A percentile compares a stretch with the other conserved stretches of the same genome.
Conservation (phyloP, 1,140 invertebrate genomes). For the Drosophila teissieri region DNA sequence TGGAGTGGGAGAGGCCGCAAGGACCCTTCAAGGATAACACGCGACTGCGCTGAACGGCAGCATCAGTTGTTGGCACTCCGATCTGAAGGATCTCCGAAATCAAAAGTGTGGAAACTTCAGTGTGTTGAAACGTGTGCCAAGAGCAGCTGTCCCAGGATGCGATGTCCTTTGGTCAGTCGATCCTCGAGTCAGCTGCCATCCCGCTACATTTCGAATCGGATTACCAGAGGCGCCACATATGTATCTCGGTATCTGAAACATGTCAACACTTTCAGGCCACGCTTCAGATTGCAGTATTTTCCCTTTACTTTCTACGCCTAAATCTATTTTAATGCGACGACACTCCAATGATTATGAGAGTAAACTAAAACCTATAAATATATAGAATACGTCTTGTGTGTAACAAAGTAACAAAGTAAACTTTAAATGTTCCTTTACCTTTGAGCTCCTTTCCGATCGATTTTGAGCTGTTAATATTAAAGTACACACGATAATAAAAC, state of each 20-base stretch:
- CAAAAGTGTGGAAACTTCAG: slow-evolving; percentile 78
- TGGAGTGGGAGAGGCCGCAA: slow-evolving; percentile 4
- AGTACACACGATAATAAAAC: not conserved
- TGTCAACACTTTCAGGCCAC: slow-evolving; percentile 8
- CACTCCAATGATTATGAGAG: not conserved
- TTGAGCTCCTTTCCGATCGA: not conserved
- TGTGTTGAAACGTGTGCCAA: slow-evolving; percentile 66
- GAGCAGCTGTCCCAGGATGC: slow-evolving; percentile 32
- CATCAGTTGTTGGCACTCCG: slow-evolving; percentile 56
- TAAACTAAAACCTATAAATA: not conserved
- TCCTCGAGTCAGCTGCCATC: slow-evolving; percentile 35
- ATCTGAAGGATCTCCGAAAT: slow-evolving; percentile 56
- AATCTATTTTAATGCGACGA: slow-evolving; percentile 46
- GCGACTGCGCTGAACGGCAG: slow-evolving; percentile 51
- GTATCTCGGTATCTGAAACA: not conserved
- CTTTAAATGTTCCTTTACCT: not conserved
- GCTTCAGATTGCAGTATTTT: slow-evolving; percentile 62
- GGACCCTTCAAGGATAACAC: slow-evolving; percentile 65
- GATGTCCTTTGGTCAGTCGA: slow-evolving; percentile 32
- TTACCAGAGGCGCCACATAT: slow-evolving; percentile 39
- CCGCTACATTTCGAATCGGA: slow-evolving; percentile 31
- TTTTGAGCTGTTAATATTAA: not conserved
- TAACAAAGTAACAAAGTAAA: not conserved
- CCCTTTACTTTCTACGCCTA: slow-evolving; percentile 47
- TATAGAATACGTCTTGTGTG: too few relatives aligned